Evolutionary conservation across 2,888 invertebrate genomes (phyloP).

Genomic region (Caenorhabditis angaria): DNA sequence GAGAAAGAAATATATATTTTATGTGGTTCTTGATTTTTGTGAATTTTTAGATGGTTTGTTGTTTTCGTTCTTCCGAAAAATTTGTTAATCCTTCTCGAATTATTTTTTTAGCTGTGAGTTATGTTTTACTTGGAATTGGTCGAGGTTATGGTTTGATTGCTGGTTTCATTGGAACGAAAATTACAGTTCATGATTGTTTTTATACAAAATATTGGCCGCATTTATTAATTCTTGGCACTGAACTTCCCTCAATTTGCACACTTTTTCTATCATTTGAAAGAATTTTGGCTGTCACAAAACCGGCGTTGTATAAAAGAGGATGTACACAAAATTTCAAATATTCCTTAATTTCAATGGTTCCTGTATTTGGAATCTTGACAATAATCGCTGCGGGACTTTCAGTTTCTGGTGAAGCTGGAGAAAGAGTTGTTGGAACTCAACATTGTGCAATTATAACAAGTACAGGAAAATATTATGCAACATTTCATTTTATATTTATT

Average conservation of each 20-base stretch:
- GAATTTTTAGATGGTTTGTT: conserved; percentile 56
- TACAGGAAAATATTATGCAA: conserved; percentile 58
- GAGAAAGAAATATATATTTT: conserved; percentile 52
- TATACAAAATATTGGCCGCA: conserved; percentile 60
- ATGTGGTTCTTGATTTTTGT: conserved; percentile 55
- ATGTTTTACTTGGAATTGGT: conserved; percentile 46
- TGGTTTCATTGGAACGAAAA: conserved; percentile 38
- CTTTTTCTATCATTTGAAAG: conserved; percentile 58
- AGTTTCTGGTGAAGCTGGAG: conserved; percentile 38
- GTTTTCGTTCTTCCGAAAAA: not conserved
- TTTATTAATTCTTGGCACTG: conserved; percentile 59
- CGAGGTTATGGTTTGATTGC: conserved; percentile 36
- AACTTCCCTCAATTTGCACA: conserved; percentile 60
- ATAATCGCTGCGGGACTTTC: conserved; percentile 44
- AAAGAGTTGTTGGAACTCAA: conserved; percentile 36
- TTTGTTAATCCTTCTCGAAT: not conserved
- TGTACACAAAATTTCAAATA: conserved; percentile 49
- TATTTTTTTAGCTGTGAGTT: conserved; percentile 39
- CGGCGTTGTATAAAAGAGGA: conserved; percentile 49
- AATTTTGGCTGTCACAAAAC: conserved; percentile 50
- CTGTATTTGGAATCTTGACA: conserved; percentile 45
- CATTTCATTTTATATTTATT: conserved; percentile 60
- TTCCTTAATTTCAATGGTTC: conserved; percentile 23
- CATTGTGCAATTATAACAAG: conserved; percentile 64
- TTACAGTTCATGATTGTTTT: conserved; percentile 51